Evolutionary conservation across 2,113 vertebrate species (phyloP).

Genomic region (Pontoporia blainvillei): DNA sequence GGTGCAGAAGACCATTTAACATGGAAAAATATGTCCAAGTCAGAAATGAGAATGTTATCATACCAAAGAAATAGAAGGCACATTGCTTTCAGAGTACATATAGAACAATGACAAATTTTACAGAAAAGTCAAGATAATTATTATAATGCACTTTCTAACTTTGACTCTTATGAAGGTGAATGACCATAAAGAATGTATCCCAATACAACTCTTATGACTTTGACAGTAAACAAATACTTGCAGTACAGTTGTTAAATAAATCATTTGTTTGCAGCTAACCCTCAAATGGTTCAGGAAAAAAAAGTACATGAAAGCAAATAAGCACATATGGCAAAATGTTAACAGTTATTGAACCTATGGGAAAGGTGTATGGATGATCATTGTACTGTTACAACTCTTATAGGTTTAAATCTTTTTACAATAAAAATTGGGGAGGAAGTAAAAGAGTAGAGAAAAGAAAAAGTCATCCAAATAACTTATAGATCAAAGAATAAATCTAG

Average conservation of each 20-base stretch:
- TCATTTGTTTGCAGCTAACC: not conserved
- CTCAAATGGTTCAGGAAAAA: not conserved
- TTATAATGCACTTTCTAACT: not conserved
- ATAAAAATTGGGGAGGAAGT: not conserved
- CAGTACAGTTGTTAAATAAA: not conserved
- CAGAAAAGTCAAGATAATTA: conserved; percentile 2
- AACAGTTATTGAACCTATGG: not conserved
- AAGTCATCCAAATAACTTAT: not conserved
- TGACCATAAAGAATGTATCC: not conserved
- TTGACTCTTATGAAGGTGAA: not conserved
- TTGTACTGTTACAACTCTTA: not conserved
- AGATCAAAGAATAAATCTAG: not conserved
- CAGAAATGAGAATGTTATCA: not conserved
- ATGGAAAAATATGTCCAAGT: not conserved
- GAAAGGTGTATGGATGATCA: not conserved
- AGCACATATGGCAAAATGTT: not conserved
- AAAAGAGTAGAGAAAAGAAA: not conserved
- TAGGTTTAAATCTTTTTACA: not conserved
- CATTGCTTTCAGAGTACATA: not conserved
- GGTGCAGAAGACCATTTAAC: not conserved
- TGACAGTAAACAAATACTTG: not conserved
- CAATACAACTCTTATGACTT: not conserved
- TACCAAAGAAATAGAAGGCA: not conserved
- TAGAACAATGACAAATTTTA: not conserved
- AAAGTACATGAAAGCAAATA: not conserved